phyloP scores from a whole-genome alignment of 2,113 vertebrate species.

The Misgurnus mizolepis region DNA sequence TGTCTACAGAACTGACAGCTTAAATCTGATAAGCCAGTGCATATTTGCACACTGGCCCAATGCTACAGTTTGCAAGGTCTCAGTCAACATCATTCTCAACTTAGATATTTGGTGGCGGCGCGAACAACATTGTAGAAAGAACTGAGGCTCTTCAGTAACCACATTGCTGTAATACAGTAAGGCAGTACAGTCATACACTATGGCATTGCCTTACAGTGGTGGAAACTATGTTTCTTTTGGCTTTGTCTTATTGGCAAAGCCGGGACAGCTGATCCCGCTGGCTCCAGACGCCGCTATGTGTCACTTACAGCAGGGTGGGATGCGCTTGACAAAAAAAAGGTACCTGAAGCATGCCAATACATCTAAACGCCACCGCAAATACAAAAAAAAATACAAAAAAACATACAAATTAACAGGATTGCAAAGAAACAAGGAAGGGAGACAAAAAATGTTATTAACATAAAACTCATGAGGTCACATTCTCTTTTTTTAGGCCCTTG shows the following conservation, averaged over 20 bases:
- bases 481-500: neutral
- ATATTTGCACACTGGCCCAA: conserved; percentile 40
- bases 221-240: conserved; percentile 38
- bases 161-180: neutral
- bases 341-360: conserved; percentile 61
- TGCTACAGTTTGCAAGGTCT: conserved; percentile 32
- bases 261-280: conserved; percentile 44
- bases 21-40: conserved; percentile 43
- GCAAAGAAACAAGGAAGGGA: conserved; percentile 28
- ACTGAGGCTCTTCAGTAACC: neutral
- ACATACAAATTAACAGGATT: conserved; percentile 43
- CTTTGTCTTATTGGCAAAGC: conserved; percentile 40
- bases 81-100: conserved; percentile 35
- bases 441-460: neutral
- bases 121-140: conserved; percentile 22
- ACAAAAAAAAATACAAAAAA: conserved; percentile 66
- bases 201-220: conserved; percentile 19
- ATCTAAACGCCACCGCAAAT: conserved; percentile 57
- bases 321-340: conserved; percentile 60
- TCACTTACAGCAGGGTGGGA: conserved; percentile 60
- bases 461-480: neutral
- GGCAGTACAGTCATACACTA: neutral
- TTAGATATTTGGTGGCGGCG: conserved; percentile 4
- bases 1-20: neutral
- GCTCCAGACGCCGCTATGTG: conserved; percentile 62